Percentiles rank a stretch among this genome's conserved stretches.
Evolutionary conservation across 2,797 vertebrate genomes (phyloP).

Genomic region (Argyrosomus regius): DNA sequence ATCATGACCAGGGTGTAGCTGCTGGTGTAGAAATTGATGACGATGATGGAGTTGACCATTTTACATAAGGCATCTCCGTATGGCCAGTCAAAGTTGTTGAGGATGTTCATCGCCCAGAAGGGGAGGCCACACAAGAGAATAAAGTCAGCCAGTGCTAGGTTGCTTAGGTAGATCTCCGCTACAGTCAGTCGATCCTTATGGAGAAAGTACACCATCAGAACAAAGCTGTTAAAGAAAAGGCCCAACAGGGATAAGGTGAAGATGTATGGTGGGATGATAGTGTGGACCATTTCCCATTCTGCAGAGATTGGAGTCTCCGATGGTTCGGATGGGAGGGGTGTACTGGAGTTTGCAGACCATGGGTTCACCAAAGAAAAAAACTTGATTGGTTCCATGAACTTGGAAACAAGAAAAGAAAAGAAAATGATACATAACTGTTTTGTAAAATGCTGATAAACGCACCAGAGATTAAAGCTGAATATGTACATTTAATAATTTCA

Average conservation of each 20-base stretch:
- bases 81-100: conserved; percentile 87
- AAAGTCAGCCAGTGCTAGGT: conserved; percentile 91
- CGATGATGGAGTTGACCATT: conserved; percentile 82
- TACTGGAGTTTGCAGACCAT: conserved; percentile 66
- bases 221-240: conserved; percentile 89
- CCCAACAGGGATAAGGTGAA: conserved; percentile 79
- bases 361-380: conserved; percentile 10
- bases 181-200: conserved; percentile 88
- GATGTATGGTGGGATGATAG: conserved; percentile 82
- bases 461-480: background rate
- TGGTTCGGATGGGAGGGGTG: background rate
- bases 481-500: background rate
- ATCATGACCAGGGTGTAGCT: conserved; percentile 92
- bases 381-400: conserved; percentile 61
- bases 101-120: conserved; percentile 92
- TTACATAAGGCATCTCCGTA: conserved; percentile 91
- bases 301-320: conserved; percentile 18
- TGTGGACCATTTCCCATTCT: conserved; percentile 79
- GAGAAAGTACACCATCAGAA: conserved; percentile 86
- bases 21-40: conserved; percentile 91
- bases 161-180: conserved; percentile 93
- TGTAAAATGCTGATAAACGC: background rate
- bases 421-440: background rate
- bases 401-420: conserved; percentile 5
- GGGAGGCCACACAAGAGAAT: conserved; percentile 88